Evolutionary conservation across 2,113 vertebrate species (phyloP).

Genomic region (Morone chrysops): DNA sequence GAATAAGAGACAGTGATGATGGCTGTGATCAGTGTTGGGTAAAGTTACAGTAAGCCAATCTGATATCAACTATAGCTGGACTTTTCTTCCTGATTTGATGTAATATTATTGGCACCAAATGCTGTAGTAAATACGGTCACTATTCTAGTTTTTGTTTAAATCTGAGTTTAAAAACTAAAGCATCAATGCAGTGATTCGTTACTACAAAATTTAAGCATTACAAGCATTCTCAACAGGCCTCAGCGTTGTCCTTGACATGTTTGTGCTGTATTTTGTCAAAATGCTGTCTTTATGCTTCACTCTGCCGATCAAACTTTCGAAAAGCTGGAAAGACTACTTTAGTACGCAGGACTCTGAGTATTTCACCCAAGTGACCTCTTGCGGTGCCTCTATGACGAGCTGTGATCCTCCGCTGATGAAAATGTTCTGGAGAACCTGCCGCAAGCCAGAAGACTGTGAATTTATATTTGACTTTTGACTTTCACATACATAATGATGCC

Average conservation of each 20-base stretch:
- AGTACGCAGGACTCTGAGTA: neutral
- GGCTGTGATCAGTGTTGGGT: constrained; percentile 43
- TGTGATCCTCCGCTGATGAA: constrained; percentile 30
- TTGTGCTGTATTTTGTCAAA: neutral
- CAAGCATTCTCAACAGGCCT: neutral
- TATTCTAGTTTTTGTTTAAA: neutral
- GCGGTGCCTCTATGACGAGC: constrained; percentile 13
- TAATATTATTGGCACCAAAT: neutral
- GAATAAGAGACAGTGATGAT: neutral
- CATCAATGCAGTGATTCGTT: neutral
- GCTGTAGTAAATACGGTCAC: neutral
- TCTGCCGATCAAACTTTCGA: neutral
- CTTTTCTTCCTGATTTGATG: no score
- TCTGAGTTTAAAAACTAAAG: neutral
- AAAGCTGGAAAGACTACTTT: neutral
- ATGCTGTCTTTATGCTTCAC: neutral
- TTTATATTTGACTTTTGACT: constrained; percentile 19
- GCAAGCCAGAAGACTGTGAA: constrained; percentile 53
- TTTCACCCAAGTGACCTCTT: constrained; percentile 33
- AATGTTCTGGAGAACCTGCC: neutral
- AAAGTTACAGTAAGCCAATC: neutral
- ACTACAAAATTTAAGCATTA: neutral
- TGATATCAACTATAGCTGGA: no score
- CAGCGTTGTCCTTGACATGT: neutral
- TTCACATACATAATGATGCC: neutral